Percentiles rank a stretch among this genome's conserved stretches.
phyloP scores from a whole-genome alignment of 1,140 invertebrate genomes.

The Diprion similis region DNA sequence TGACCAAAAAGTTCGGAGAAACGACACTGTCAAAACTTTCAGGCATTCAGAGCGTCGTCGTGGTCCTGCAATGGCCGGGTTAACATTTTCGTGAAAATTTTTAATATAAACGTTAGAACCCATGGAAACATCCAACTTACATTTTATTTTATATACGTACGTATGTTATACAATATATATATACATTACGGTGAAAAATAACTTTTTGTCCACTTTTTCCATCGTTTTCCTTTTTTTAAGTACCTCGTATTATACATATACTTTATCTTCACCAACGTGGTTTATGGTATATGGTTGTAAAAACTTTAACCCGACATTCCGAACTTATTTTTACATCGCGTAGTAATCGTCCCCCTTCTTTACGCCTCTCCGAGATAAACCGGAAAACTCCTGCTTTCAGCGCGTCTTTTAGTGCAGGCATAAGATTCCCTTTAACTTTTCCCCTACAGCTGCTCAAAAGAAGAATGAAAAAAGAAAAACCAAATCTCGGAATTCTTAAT shows the following conservation, averaged over 20 bases:
- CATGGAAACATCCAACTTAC: not conserved
- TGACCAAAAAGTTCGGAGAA: not conserved
- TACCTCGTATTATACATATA: no score
- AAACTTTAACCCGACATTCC: conserved; percentile 1
- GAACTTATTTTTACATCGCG: not conserved
- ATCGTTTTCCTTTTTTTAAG: not conserved
- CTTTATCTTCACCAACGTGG: no score
- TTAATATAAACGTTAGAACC: not conserved
- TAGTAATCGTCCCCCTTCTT: not conserved
- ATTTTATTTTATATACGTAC: not conserved
- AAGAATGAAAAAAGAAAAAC: no score
- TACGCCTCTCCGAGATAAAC: not conserved
- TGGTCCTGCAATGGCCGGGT: no score
- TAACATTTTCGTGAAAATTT: not conserved
- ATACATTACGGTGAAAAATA: not conserved
- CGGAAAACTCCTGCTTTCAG: not conserved
- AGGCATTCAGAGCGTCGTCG: no score
- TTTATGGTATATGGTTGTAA: not conserved
- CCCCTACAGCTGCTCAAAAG: not conserved
- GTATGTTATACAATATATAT: no score
- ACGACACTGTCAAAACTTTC: no score
- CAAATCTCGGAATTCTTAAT: no score
- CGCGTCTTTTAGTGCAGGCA: not conserved
- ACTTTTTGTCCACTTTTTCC: not conserved
- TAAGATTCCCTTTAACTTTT: not conserved